Base-by-base conservation (phyloP, 1,140 invertebrate genomes). In the Zaprionus lachaisei region DNA sequence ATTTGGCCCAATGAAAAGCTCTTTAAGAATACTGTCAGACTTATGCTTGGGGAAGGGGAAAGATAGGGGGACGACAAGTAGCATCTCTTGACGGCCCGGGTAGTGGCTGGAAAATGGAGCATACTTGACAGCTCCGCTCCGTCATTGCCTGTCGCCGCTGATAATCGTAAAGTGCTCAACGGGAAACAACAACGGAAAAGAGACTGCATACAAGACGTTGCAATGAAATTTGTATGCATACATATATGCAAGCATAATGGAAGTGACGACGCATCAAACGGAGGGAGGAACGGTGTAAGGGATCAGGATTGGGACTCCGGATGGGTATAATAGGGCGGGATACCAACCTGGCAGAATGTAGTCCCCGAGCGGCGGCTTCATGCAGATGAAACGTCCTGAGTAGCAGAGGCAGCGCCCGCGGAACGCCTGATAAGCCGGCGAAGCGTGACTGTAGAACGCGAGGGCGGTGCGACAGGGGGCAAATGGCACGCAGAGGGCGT, bases 321-420 rank as follows among this genome's bases (percentile, higher is more conserved):
- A 49, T n/a, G 31, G 56, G 56, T 37, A 17, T 58, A n/a, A 34
- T 17, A 26, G n/a, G 60, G 34, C 34, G 14, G 15, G 55, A 31
- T 17, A 85, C 82, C 91, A 60, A 93, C 92, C 92, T 91, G 92
- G 92, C 69, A 93, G 75, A 65, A 83, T 76, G 77, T 93, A 94
- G 92, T 95, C 94, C 96, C 96, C 96, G 78, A 96, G 96, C 73
- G 95, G 95, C 65, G 97, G 97, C 83, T 97, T 95, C 96, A 97
- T 97, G 93, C 97, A 98, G 93, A 98, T 97, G 93, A 98, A 98
- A 72, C 95, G 95, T 31, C 97, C 97, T 37, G 96, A 97, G 93
- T 98, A 98, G 93, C 97, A 98, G 70, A 98, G 95, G 93, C 97
- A 98, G 60, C 96, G 95, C 14, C 97, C 97, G 12, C 97, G 94